These are phyloP conservation scores for Drosophila pachea DNA, from an alignment of 1,140 invertebrate species.

Conservation along the genomic window DNA sequence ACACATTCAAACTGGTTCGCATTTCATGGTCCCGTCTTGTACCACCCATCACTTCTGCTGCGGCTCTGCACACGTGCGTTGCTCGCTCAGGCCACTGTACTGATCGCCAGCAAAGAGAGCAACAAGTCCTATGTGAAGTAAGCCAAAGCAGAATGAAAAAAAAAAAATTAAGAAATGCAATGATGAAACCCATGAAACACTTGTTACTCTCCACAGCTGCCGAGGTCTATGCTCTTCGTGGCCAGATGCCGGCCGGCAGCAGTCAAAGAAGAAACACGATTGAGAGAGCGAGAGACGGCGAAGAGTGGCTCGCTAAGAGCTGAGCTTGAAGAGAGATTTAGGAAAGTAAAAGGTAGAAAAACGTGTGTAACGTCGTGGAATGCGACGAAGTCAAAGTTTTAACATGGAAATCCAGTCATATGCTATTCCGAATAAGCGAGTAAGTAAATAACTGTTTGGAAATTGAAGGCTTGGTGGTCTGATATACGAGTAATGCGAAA, in stretches of 20 bases:
- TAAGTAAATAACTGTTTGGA: constrained; percentile 44
- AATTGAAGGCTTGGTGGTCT: constrained; percentile 6
- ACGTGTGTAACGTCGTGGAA: constrained; percentile 38
- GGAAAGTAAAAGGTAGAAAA: constrained; percentile 65
- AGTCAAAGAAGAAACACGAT: constrained; percentile 47
- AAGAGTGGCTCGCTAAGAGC: constrained; percentile 11
- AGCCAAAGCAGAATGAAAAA: constrained; percentile 24
- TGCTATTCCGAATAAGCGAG: constrained; percentile 33
- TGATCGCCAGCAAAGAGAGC: constrained; percentile 1
- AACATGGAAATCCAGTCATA: not conserved
- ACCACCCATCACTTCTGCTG: not conserved
- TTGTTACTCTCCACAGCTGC: constrained; percentile 61
- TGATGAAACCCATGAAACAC: constrained; percentile 38
- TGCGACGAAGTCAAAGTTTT: constrained; percentile 43
- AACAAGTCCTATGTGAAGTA: constrained; percentile 32
- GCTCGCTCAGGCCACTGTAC: constrained; percentile 23
- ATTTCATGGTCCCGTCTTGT: not conserved
- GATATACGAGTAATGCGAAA: constrained; percentile 34
- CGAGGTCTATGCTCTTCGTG: constrained; percentile 50
- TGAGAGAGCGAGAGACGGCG: constrained; percentile 33
- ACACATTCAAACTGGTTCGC: constrained; percentile 12
- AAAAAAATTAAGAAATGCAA: constrained; percentile 19
- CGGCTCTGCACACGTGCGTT: constrained; percentile 6
- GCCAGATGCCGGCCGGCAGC: constrained; percentile 60
- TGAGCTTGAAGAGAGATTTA: constrained; percentile 18